Conservation (phyloP, 2,888 invertebrate genomes). For the Tenthredo notha region DNA sequence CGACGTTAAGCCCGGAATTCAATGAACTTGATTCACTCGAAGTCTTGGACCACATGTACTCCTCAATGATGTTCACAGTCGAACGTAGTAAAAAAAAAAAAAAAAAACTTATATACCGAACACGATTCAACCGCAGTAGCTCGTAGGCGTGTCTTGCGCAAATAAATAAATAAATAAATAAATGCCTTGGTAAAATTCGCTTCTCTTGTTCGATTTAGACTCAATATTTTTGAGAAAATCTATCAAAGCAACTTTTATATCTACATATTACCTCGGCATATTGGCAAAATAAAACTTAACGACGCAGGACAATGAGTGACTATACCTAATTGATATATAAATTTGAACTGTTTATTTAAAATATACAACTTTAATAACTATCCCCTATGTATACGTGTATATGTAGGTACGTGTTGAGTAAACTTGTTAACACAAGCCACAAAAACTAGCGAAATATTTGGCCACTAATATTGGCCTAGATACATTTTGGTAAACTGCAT, state of each 20-base stretch:
- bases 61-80: not conserved
- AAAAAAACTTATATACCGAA: not conserved
- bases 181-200: not conserved
- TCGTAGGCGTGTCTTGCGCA: not conserved
- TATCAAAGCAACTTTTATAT: not conserved
- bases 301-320: not conserved
- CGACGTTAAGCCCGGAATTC: not conserved
- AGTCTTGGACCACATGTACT: not conserved
- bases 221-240: not conserved
- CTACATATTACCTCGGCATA: not conserved
- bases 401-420: not conserved
- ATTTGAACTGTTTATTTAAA: slow-evolving; percentile 48
- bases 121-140: slow-evolving; percentile 1
- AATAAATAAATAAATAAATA: slow-evolving; percentile 30
- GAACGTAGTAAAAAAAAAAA: not conserved
- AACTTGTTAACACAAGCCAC: slow-evolving; percentile 13
- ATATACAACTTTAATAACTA: slow-evolving; percentile 50
- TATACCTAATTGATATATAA: not conserved
- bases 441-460: slow-evolving; percentile 24
- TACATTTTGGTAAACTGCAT: slow-evolving; percentile 39
- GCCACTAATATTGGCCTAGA: slow-evolving; percentile 35
- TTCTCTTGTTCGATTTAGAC: not conserved
- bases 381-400: slow-evolving; percentile 14
- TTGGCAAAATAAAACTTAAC: not conserved
- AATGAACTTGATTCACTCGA: not conserved